A percentile compares a stretch with the other conserved stretches of the same genome.
Conservation (phyloP, 37 sponge, comb jelly and placozoan species). For the Ephydatia muelleri region DNA sequence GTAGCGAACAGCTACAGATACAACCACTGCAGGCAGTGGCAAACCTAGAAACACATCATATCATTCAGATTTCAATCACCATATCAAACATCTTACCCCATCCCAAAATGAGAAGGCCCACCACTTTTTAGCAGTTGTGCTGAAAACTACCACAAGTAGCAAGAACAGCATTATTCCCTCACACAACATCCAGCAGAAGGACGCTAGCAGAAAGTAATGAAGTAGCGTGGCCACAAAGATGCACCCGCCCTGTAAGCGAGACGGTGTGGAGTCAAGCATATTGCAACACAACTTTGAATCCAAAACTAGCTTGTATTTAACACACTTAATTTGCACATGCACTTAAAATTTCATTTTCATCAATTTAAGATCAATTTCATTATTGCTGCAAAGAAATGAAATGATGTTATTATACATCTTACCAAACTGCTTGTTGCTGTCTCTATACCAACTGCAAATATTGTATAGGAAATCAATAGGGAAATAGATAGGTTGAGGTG, state of each 20-base stretch:
- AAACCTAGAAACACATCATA: constrained; percentile 14
- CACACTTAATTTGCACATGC: no score
- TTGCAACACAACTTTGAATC: no score
- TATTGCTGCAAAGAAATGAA: no score
- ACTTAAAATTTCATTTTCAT: no score
- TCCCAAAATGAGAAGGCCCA: constrained; percentile 45
- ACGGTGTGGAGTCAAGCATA: no score
- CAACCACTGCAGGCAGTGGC: constrained; percentile 45
- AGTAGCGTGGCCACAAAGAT: constrained; percentile 6
- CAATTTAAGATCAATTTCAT: no score
- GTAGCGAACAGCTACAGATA: constrained; percentile 38
- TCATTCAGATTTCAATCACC: no score
- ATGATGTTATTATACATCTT: not conserved
- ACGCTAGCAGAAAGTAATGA: constrained; percentile 32
- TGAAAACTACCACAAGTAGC: constrained; percentile 56
- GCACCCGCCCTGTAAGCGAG: constrained; percentile 1
- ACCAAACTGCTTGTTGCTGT: constrained; percentile 9
- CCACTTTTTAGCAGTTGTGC: constrained; percentile 19
- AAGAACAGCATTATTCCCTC: constrained; percentile 48
- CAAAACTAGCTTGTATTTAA: no score
- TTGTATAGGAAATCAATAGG: constrained; percentile 32
- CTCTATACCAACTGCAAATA: constrained; percentile 46
- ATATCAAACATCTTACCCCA: constrained; percentile 23
- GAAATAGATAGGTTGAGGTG: constrained; percentile 65
- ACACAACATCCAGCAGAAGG: constrained; percentile 54